Evolutionary conservation across 1,140 invertebrate genomes (phyloP), one percentile per base, ranked within the genome.

Genomic region (Ditylenchus dipsaci): DNA sequence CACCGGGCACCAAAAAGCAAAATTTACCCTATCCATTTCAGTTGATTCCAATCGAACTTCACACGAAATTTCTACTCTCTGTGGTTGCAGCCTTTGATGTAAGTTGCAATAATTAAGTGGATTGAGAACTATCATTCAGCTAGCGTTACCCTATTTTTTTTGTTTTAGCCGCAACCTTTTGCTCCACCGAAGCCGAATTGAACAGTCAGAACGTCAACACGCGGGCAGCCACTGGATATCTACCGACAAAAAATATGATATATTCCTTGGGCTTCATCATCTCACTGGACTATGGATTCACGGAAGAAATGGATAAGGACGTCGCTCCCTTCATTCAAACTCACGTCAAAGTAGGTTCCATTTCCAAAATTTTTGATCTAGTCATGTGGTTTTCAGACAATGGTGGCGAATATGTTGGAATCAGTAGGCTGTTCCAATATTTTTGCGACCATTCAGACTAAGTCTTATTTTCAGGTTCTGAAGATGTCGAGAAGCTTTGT

Each of bases 321-420:
- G 11, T 38, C 33, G 33, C 33, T 38, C 33, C 33, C 3, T 38
- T 38, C 33, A 38, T 38, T 38, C 33, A 38, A 38, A 38, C 33
- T 3, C 33, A 38, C 33, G 11, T 38, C 11, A 38, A 38, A 38
- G 33, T 38, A 11, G 33, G 33, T 38, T 38, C 33, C 33, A n/a
- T 38, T 38, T 11, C 33, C 33, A 38, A 3, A 38, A 5, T 38
- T 38, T 11, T 38, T 38, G 33, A 5, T 38, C 33, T 38, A 38
- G 3, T 38, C 11, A 3, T 38, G 33, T 38, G 23, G 15, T 8
- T 53, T 53, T 53, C 49, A 53, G 49, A 53, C 49, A 19, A 19
- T 53, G n/a, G 15, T 53, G 49, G 49, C 49, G n/a, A 53, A 53
- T 53, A 53, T 53, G 23, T 21, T 53, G 49, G 49, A 53, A 17